Percentiles rank a stretch among this genome's conserved stretches.
phyloP scores from a whole-genome alignment of 37 sponge, comb jelly and placozoan species.

The Halichondria panicea region DNA sequence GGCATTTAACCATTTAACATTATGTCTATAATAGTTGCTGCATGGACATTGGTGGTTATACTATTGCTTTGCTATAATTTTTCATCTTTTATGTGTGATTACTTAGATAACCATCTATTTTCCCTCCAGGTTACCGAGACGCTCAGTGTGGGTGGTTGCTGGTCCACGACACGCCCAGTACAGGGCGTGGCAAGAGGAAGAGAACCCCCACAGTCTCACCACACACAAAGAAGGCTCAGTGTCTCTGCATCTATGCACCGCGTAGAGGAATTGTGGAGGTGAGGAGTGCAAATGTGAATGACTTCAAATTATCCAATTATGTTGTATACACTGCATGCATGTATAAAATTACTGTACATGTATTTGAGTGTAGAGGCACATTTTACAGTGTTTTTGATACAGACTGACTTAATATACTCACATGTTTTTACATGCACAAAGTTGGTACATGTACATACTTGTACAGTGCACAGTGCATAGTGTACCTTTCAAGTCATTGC shows the following conservation, averaged over 20 bases:
- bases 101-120: too few relatives aligned
- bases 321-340: not conserved
- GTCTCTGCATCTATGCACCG: conserved; percentile 73
- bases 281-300: not conserved
- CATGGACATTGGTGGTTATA: not conserved
- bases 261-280: conserved; percentile 87
- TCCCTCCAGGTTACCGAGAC: conserved; percentile 69
- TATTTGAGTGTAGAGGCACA: not conserved
- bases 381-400: too few relatives aligned
- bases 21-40: too few relatives aligned
- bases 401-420: too few relatives aligned
- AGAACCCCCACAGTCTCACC: not conserved
- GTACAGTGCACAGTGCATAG: too few relatives aligned
- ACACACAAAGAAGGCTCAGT: conserved; percentile 46
- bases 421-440: too few relatives aligned
- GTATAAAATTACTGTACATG: too few relatives aligned
- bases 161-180: conserved; percentile 12
- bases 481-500: not conserved
- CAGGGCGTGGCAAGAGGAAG: not conserved
- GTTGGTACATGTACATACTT: too few relatives aligned
- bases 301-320: not conserved
- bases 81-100: too few relatives aligned
- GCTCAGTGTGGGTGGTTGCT: conserved; percentile 92
- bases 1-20: too few relatives aligned
- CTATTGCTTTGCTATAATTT: not conserved